Evolutionary conservation across 2,888 invertebrate species (phyloP).

Genomic region (Clostera curtula): DNA sequence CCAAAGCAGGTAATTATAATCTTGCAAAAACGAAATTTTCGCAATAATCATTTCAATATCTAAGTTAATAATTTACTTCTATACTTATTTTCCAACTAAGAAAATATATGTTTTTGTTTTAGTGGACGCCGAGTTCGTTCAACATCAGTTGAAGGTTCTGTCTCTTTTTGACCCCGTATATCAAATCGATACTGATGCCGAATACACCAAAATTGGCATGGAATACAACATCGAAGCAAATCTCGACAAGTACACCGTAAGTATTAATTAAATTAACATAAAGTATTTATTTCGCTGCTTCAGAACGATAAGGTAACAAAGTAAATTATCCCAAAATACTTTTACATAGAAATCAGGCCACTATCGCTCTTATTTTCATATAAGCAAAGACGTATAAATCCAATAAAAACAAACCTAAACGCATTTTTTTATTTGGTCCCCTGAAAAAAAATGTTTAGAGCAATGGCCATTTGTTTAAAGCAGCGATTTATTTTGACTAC

Average conservation of each 20-base stretch:
- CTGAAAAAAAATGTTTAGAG: too few relatives aligned
- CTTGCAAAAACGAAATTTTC: constrained; percentile 7
- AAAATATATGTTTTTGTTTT: constrained; percentile 10
- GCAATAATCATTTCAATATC: background rate
- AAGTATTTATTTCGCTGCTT: too few relatives aligned
- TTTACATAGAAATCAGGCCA: too few relatives aligned
- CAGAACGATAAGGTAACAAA: too few relatives aligned
- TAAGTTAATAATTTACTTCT: background rate
- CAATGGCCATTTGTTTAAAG: too few relatives aligned
- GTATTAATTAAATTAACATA: too few relatives aligned
- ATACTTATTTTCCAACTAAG: background rate
- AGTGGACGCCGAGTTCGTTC: constrained; percentile 34
- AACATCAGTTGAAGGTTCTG: constrained; percentile 4
- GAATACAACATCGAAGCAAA: constrained; percentile 50
- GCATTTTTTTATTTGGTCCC: too few relatives aligned
- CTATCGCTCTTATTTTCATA: too few relatives aligned
- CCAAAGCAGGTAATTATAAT: constrained; percentile 20
- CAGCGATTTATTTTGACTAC: too few relatives aligned
- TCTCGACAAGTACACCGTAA: constrained; percentile 49
- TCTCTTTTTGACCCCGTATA: constrained; percentile 2
- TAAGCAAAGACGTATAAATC: too few relatives aligned
- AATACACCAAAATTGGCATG: constrained; percentile 48
- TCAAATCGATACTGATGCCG: constrained; percentile 24
- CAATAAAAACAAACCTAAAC: too few relatives aligned
- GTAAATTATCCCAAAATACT: too few relatives aligned